Base-by-base conservation (phyloP, 2,888 invertebrate genomes). In the Plagiodera versicolora region DNA sequence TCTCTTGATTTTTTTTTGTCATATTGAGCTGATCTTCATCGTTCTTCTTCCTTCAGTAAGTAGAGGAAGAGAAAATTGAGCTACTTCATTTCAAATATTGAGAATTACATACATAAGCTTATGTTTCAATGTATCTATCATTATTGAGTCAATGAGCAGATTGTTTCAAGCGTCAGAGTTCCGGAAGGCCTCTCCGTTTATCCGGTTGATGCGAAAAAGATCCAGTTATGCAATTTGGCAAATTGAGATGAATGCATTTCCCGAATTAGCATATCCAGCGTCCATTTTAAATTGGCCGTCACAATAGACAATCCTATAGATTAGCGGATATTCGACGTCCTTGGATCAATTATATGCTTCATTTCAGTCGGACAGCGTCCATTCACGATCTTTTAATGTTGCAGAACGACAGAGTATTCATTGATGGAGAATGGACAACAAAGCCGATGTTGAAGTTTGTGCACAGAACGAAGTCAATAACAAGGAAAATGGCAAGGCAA, bases 211-310 rank as follows among this genome's bases (percentile, higher is more conserved):
- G 20, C 32, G 20, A 47, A 48, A 49, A 48, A 56, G 46, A 48
- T 49, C 47, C 52, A 28, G 28, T 24, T 58, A 45, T 56, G 56
- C 51, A 54, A 54, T 50, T 44, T 9, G 24, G 16, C 35, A 58
- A 54, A 55, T 55, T 55, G 20, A 55, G 47, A 57, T 53, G 47
- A 62, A 24, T 62, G 62, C 62, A 62, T 62, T 62, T 62, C 47
- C 56, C 56, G 44, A 62, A 62, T 62, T 62, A 62, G 52, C 62
- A 58, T 62, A 62, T 62, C 58, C 58, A 54, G 47, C 35, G 47
- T 47, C 17, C 55, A 58, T 62, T 62, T 61, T 61, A 61, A 61
- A 61, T 61, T 61, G 61, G 49, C 61, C 58, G 51, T 61, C 52
- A 61, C 61, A 61, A 61, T 61, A 55, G 50, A 30, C 61, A 56